Evolutionary conservation across 2,113 vertebrate genomes (phyloP).

Genomic region (Salvelinus namaycush): DNA sequence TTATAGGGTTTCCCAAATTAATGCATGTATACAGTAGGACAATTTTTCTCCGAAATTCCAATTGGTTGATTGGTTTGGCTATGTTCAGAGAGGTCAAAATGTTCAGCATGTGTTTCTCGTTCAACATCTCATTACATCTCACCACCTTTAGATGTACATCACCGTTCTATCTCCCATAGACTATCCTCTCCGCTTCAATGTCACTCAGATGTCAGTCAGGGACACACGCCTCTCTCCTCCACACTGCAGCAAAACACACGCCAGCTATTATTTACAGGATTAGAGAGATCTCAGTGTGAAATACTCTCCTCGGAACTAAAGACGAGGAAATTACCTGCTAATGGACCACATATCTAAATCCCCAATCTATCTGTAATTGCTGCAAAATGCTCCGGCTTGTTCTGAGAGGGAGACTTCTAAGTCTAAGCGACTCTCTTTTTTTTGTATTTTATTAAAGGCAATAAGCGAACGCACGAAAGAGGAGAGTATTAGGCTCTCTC

Average conservation of each 20-base stretch:
- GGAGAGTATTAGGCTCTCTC: constrained; percentile 21
- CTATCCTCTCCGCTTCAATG: background rate
- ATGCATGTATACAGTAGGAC: too few relatives aligned
- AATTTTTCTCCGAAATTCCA: too few relatives aligned
- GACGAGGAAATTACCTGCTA: constrained; percentile 73
- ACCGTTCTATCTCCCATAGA: background rate
- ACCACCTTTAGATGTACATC: background rate
- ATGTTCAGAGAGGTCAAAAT: background rate
- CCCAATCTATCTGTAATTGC: constrained; percentile 68
- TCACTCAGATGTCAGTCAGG: background rate
- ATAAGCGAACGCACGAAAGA: constrained; percentile 3
- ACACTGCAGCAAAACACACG: constrained; percentile 1
- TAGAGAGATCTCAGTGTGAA: constrained; percentile 43
- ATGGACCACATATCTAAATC: constrained; percentile 78
- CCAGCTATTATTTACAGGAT: constrained; percentile 34
- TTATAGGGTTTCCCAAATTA: too few relatives aligned
- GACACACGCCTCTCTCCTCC: background rate
- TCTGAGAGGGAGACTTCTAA: constrained; percentile 44
- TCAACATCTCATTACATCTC: background rate
- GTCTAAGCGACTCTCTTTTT: constrained; percentile 48
- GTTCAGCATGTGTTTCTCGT: background rate
- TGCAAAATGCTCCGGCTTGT: constrained; percentile 50
- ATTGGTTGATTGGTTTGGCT: too few relatives aligned
- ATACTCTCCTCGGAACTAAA: constrained; percentile 44
- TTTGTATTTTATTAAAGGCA: constrained; percentile 56